Evolutionary conservation across 2,113 vertebrate species (phyloP).

Genomic region (cattle (Bos taurus)): DNA sequence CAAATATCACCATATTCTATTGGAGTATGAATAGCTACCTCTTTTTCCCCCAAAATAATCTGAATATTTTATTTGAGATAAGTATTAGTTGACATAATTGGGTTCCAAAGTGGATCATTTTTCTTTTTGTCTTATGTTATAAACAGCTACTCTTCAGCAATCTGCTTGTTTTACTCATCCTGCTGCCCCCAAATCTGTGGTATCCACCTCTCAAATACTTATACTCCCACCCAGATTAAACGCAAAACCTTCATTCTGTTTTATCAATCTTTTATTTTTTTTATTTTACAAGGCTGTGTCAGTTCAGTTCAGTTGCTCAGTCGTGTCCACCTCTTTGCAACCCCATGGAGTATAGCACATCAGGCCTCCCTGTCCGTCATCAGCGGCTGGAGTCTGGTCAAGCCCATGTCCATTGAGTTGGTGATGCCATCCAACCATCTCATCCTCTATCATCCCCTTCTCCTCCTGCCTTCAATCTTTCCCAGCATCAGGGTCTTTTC

Average conservation of each 20-base stretch:
- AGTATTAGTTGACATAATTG: neutral
- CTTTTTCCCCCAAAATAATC: rapidly evolving
- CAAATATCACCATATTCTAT: rapidly evolving
- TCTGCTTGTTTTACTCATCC: rapidly evolving
- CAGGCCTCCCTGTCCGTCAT: neutral
- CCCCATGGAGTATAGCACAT: rapidly evolving
- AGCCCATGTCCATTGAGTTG: rapidly evolving
- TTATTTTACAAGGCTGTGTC: neutral
- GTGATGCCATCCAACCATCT: neutral
- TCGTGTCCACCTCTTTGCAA: rapidly evolving
- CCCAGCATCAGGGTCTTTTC: neutral
- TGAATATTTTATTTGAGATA: neutral
- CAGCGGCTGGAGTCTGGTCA: rapidly evolving
- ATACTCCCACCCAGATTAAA: rapidly evolving
- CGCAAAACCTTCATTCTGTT: neutral
- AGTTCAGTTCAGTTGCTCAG: neutral
- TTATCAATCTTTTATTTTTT: neutral
- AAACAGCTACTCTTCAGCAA: rapidly evolving
- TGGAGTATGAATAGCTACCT: neutral
- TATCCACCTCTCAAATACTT: neutral
- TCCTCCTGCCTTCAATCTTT: neutral
- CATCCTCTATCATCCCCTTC: rapidly evolving
- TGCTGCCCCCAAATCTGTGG: rapidly evolving
- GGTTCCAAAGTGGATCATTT: neutral
- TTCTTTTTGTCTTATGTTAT: neutral